Conservation (phyloP, 2,797 vertebrate genomes). For the Kryptopterus vitreolus region DNA sequence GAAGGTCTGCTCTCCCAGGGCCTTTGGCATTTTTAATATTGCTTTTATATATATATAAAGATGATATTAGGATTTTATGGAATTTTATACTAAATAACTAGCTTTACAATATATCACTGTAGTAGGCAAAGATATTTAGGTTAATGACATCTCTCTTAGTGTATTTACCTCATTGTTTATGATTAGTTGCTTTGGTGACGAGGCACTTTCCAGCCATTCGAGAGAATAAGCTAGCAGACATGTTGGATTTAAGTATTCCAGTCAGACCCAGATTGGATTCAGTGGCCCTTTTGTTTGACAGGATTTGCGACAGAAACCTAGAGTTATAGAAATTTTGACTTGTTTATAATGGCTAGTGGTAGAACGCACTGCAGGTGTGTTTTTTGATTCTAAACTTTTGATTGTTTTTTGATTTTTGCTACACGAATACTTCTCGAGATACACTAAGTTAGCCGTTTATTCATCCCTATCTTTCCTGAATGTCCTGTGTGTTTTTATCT, state of each 20-base stretch:
- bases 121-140: neutral
- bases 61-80: slow-evolving; percentile 6
- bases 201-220: slow-evolving; percentile 51
- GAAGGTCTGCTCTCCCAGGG: slow-evolving; percentile 61
- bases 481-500: neutral
- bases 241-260: slow-evolving; percentile 53
- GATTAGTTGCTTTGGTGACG: slow-evolving; percentile 57
- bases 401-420: slow-evolving; percentile 61
- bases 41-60: slow-evolving; percentile 26
- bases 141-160: neutral
- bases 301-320: slow-evolving; percentile 54
- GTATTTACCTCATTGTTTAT: slow-evolving; percentile 33
- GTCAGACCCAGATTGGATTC: slow-evolving; percentile 51
- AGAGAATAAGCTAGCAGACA: slow-evolving; percentile 46
- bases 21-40: slow-evolving; percentile 40
- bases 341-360: slow-evolving; percentile 56
- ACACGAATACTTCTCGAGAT: slow-evolving; percentile 62
- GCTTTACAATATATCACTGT: neutral
- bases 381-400: slow-evolving; percentile 60
- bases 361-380: slow-evolving; percentile 39
- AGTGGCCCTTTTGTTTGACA: slow-evolving; percentile 58
- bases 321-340: slow-evolving; percentile 56
- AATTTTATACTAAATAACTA: neutral
- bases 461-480: neutral
- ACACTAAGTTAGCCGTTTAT: slow-evolving; percentile 36